Evolutionary conservation across 2,888 invertebrate genomes (phyloP).

Genomic region (Bugula neritina): DNA sequence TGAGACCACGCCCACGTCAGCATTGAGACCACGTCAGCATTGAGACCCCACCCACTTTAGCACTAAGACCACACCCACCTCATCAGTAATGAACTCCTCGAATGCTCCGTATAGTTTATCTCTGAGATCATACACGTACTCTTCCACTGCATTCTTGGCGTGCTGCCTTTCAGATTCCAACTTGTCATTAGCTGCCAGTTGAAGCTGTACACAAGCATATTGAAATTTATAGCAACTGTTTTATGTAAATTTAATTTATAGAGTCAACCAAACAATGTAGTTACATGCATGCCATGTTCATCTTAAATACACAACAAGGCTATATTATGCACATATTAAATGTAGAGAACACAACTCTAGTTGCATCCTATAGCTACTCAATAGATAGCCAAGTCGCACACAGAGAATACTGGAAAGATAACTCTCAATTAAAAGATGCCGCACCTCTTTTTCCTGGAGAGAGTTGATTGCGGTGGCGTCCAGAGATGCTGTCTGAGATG

Average conservation of each 20-base stretch:
- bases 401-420: too few species aligned
- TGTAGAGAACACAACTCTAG: too few species aligned
- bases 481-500: constrained; percentile 68
- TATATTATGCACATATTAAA: too few species aligned
- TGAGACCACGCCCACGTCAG: too few species aligned
- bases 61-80: constrained; percentile 62
- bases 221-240: too few species aligned
- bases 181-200: constrained; percentile 65
- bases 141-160: constrained; percentile 92
- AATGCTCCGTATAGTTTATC: constrained; percentile 74
- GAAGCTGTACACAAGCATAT: constrained; percentile 57
- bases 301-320: too few species aligned
- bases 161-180: constrained; percentile 92
- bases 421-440: too few species aligned
- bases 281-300: not conserved
- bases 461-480: constrained; percentile 67
- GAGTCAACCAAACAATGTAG: not conserved
- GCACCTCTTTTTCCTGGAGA: constrained; percentile 73
- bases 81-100: constrained; percentile 68
- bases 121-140: constrained; percentile 93
- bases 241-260: constrained; percentile 16
- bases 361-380: too few species aligned
- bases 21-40: too few species aligned
- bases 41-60: too few species aligned
- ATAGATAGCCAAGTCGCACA: too few species aligned